Evolutionary conservation across 1,140 invertebrate species (phyloP), one percentile per base, ranked within the genome.

Genomic region (Elymnias hypermnestra): DNA sequence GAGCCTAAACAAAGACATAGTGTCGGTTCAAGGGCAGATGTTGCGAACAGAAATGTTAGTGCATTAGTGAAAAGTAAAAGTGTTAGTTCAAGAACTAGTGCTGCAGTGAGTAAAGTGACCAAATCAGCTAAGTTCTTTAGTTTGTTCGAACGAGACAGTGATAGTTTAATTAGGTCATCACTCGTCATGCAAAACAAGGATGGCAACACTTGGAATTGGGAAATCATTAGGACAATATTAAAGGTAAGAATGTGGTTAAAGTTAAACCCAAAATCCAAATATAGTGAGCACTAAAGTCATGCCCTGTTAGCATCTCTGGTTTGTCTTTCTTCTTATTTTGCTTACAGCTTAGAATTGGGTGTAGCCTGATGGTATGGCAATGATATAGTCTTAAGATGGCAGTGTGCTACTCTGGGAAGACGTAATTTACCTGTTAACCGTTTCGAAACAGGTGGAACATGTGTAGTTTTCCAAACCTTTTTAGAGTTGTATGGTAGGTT

Each of bases 201-300:
- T 69, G 89, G 90, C 5, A 89, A 89, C 19, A 86, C 88, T 4
- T 97, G 95, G 95, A 92, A 97, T 72, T 97, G 95, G 95, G 91
- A 93, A 58, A 87, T 94, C 10, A 92, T 97, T 51, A 87, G 89
- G 47, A 90, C 92, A 21, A 89, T 96, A 62, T 83, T 96, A 2
- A 94, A 92, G 89, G 94, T 94, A 77, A 68, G 50, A 41, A 8
- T 33, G n/a, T n/a, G n/a, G n/a, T n/a, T n/a, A n/a, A n/a, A n/a
- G n/a, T n/a, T n/a, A n/a, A n/a, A n/a, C n/a, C n/a, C n/a, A n/a
- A n/a, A n/a, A n/a, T n/a, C n/a, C n/a, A n/a, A n/a, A n/a, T n/a
- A n/a, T n/a, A n/a, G n/a, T n/a, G n/a, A n/a, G n/a, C n/a, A n/a
- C n/a, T n/a, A n/a, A n/a, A n/a, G n/a, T n/a, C n/a, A n/a, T n/a